Evolutionary conservation across 1,140 invertebrate genomes (phyloP).

Genomic region (Parasteatoda tepidariorum): DNA sequence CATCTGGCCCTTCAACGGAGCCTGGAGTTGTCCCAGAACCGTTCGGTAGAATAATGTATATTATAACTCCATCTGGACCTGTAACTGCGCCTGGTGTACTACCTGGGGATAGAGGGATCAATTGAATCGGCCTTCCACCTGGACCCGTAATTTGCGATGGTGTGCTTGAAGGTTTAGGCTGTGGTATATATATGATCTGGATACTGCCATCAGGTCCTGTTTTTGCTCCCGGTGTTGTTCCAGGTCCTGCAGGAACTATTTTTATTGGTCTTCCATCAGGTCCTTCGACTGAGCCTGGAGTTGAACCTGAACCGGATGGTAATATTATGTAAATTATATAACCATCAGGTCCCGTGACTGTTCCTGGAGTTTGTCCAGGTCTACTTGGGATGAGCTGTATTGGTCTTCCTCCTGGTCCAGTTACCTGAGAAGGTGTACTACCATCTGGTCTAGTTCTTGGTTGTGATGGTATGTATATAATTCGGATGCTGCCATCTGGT

Average conservation of each 20-base stretch:
- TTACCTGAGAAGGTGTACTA: not conserved
- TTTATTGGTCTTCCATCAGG: not conserved
- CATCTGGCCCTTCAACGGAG: not conserved
- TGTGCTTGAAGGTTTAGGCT: not conserved
- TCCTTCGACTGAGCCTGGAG: not conserved
- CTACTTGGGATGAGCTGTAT: not conserved
- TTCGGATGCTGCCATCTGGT: not conserved
- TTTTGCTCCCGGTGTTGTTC: not conserved
- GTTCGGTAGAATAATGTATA: not conserved
- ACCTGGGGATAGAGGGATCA: not conserved
- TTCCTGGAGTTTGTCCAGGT: conserved; percentile 3
- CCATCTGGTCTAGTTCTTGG: not conserved
- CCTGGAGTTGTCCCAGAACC: not conserved
- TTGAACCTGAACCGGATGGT: not conserved
- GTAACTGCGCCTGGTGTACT: not conserved
- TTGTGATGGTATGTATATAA: not conserved
- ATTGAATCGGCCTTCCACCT: not conserved
- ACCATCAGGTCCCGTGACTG: not conserved
- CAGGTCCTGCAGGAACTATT: not conserved
- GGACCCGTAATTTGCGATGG: not conserved
- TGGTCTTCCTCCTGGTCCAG: not conserved
- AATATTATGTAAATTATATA: not conserved
- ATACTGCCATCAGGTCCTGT: not conserved
- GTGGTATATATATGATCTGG: not conserved
- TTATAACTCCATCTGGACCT: not conserved